Evolutionary conservation across 2,113 vertebrate species (phyloP), one percentile per base, ranked within the genome.

Genomic region (Xiphias gladius): DNA sequence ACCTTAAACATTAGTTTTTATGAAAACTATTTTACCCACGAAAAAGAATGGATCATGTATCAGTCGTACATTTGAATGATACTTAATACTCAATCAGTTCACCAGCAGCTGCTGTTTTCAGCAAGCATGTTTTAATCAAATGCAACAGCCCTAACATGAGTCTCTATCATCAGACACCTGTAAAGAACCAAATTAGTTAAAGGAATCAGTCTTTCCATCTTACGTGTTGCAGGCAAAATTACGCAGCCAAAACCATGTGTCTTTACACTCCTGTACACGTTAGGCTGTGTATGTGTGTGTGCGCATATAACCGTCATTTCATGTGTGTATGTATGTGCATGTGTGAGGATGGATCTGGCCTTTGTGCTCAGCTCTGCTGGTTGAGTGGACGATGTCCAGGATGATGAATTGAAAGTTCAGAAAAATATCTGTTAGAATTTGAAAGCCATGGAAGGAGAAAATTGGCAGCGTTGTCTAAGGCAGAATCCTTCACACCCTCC

Each of bases 391-490:
- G 81, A 72, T 92, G 91, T 90, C 89, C 87, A 87, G 82, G 64
- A 92, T 92, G 92, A 94, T 92, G 86, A 92, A 94, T 91, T 92
- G 91, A 93, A 93, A 91, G 92, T 92, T 94, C 82, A 89, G 77
- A 89, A 87, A 89, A 90, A 89, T 91, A 92, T 92, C 92, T 83
- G 90, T 88, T 90, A 79, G 76, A 90, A 84, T 93, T 91, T 91
- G 86, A 92, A 90, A 94, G 82, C 88, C 92, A 91, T 79, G 85
- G 89, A 92, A 89, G 93, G 87, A 89, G 91, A 93, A 94, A 94
- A 94, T 92, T 93, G 93, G 87, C 89, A 90, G 87, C 86, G 77
- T 91, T 89, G 88, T 94, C 89, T 84, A 74, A 85, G 87, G 85
- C 88, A 83, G 89, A 86, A 91, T 85, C 86, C 79, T 79, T 84